Evolutionary conservation across 2,113 vertebrate species (phyloP), one percentile per base, ranked within the genome.

Genomic region (Mohoua ochrocephala): DNA sequence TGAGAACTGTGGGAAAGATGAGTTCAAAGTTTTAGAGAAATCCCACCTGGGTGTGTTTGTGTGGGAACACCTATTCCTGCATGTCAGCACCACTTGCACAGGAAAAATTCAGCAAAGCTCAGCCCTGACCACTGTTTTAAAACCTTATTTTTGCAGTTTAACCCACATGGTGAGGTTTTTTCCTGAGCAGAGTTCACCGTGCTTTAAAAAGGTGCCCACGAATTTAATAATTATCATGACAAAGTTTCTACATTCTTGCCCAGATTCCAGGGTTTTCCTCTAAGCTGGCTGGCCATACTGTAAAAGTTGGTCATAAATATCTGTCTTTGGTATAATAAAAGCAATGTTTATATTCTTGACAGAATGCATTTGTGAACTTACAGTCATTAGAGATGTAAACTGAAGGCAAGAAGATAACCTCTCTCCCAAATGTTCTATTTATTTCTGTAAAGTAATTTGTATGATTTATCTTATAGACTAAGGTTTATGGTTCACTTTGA

Each of bases 361-460:
- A 89, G 97, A 96, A 97, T 93, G 91, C 94, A 97, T 97, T 97
- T 97, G 95, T 95, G 96, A 97, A 97, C 97, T 97, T 97, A 97
- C 96, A 95, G 94, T 97, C 97, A 97, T 97, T 97, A 97, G 97
- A 96, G 97, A 98, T 97, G 97, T 97, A 97, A 97, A 96, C 95
- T 63, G 92, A 96, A 97, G 97, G 97, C 94, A 97, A 96, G 94
- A 87, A 92, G 97, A 98, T 98, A 97, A 98, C 97, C 97, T 94
- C 95, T 96, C 96, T 97, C 96, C 91, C 85, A 96, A 96, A 97
- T 74, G 96, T 93, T 97, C 97, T 97, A 97, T 98, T 97, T 98
- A 97, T 98, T 98, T 98, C 97, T 97, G 96, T 95, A 97, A 98
- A 98, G 97, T 96, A 96, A 98, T 98, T 97, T 98, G 97, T 97